Conservation (phyloP, 1,140 invertebrate genomes). For the Drosophila gunungcola region DNA sequence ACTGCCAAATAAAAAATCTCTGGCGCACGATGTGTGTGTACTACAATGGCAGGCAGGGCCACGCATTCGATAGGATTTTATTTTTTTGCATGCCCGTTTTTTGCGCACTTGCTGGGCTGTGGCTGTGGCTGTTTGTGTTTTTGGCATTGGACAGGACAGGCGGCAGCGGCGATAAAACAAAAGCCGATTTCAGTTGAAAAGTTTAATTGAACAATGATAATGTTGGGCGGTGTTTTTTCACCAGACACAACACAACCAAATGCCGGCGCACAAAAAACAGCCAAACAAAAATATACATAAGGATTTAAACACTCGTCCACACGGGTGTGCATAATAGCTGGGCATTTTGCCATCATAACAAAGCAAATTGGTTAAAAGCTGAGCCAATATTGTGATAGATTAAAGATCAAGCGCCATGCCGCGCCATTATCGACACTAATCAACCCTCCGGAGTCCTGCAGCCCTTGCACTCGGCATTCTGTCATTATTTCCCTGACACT, state of each 20-base stretch:
- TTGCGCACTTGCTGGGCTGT: constrained; percentile 24
- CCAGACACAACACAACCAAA: constrained; percentile 53
- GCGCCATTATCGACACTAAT: constrained; percentile 33
- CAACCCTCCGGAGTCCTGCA: constrained; percentile 15
- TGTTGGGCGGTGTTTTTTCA: constrained; percentile 47
- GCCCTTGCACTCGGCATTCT: constrained; percentile 40
- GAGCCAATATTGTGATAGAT: constrained; percentile 50
- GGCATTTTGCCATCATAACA: constrained; percentile 53
- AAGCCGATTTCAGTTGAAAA: constrained; percentile 82
- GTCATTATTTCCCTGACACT: constrained; percentile 50
- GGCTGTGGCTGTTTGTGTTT: constrained; percentile 68
- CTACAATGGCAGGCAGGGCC: constrained; percentile 49
- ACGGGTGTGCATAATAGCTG: constrained; percentile 28
- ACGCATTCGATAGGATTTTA: constrained; percentile 35
- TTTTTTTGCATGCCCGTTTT: constrained; percentile 24
- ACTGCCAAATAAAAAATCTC: constrained; percentile 53
- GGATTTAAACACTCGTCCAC: constrained; percentile 32
- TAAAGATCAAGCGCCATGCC: constrained; percentile 26
- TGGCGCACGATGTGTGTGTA: constrained; percentile 18
- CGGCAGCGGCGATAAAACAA: constrained; percentile 69
- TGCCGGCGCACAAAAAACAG: constrained; percentile 51
- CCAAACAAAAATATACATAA: constrained; percentile 49
- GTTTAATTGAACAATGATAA: constrained; percentile 83
- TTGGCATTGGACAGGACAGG: constrained; percentile 67
- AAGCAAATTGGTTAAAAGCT: constrained; percentile 54